These are phyloP conservation scores for Myrmecophaga tridactyla DNA, from an alignment of 2,113 vertebrate species.

Conservation along the genomic window DNA sequence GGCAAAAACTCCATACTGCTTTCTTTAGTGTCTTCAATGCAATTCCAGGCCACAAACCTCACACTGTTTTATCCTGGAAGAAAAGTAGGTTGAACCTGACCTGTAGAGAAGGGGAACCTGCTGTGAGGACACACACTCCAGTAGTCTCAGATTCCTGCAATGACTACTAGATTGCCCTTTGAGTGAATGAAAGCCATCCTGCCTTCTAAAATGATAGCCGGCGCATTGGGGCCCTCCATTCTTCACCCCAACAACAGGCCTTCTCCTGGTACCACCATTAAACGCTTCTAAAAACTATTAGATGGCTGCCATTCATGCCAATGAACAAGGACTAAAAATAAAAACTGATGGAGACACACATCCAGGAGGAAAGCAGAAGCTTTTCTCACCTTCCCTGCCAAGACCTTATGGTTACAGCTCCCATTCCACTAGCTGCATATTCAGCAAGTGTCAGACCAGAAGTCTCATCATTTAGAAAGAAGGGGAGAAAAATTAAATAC, in stretches of 20 bases:
- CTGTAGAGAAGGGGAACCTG: neutral
- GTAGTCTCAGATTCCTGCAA: fast-evolving
- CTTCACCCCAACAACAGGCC: neutral
- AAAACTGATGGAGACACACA: neutral
- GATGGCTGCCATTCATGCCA: neutral
- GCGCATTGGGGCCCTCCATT: fast-evolving
- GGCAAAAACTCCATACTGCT: fast-evolving
- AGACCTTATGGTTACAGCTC: too few relatives aligned
- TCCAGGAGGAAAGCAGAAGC: neutral
- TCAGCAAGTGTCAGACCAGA: neutral
- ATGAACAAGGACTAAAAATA: neutral
- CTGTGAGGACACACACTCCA: too few relatives aligned
- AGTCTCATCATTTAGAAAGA: fast-evolving
- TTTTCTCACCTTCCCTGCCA: too few relatives aligned
- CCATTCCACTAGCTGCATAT: fast-evolving
- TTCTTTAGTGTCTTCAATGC: fast-evolving
- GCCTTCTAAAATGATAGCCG: neutral
- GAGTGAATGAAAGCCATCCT: neutral
- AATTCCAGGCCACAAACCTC: too few relatives aligned
- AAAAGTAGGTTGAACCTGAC: fast-evolving
- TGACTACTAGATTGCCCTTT: fast-evolving
- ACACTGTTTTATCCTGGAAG: neutral
- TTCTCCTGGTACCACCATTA: neutral
- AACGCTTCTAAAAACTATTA: neutral
- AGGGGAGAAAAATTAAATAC: fast-evolving